phyloP scores from a whole-genome alignment of 2,797 vertebrate genomes.

The Vipera latastei region DNA sequence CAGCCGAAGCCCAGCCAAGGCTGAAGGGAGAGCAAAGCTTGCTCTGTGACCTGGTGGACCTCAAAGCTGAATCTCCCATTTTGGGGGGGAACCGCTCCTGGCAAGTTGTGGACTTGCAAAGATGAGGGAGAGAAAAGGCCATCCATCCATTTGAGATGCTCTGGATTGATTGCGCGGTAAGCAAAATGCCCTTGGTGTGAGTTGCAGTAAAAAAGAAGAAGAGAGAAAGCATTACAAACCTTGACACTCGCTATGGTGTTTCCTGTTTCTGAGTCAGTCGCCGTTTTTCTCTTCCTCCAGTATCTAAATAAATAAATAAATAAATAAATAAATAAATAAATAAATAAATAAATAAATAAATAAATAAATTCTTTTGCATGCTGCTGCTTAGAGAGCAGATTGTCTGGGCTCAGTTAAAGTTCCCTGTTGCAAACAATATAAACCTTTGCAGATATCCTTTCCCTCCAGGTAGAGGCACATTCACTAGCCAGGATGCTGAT shows the following conservation, averaged over 20 bases:
- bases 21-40: neutral
- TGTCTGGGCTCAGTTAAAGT: neutral
- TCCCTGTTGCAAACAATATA: neutral
- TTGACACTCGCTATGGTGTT: neutral
- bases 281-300: neutral
- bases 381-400: neutral
- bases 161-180: too few relatives aligned
- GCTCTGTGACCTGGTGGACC: too few relatives aligned
- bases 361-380: neutral
- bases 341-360: neutral
- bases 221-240: neutral
- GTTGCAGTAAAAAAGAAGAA: too few relatives aligned
- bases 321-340: neutral
- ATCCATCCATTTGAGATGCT: neutral
- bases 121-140: neutral
- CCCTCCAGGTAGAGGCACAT: neutral
- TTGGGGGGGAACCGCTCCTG: too few relatives aligned
- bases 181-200: neutral
- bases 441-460: neutral
- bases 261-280: neutral
- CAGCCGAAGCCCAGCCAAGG: neutral
- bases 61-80: neutral
- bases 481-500: neutral
- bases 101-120: too few relatives aligned
- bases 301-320: neutral